These are phyloP conservation scores for Scaptomyza hsui DNA, from an alignment of 1,140 invertebrate genomes.

Conservation along the genomic window DNA sequence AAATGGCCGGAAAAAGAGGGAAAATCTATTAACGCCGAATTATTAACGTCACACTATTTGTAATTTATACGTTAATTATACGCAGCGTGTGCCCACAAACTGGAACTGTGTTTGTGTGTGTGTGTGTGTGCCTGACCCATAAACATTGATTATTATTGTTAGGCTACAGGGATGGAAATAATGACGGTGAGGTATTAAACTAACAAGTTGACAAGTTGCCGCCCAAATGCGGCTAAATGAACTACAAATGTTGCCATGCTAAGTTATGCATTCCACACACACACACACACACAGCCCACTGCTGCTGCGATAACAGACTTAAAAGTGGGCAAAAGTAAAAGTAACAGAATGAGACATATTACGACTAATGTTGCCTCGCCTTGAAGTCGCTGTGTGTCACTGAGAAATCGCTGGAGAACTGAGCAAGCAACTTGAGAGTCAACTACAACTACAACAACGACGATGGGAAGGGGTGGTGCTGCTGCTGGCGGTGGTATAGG, in stretches of 20 bases:
- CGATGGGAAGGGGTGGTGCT: background rate
- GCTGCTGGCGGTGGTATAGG: constrained; percentile 3
- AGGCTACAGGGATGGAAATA: background rate
- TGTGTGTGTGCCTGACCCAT: constrained; percentile 14
- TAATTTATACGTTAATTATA: constrained; percentile 81
- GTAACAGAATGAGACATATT: constrained; percentile 77
- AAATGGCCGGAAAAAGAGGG: constrained; percentile 67
- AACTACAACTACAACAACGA: constrained; percentile 36
- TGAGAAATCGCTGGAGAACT: constrained; percentile 52
- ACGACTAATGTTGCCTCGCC: constrained; percentile 68
- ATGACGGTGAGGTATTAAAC: background rate
- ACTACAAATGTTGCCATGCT: constrained; percentile 31
- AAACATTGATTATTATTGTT: constrained; percentile 52
- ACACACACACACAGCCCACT: background rate
- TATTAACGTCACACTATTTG: constrained; percentile 80
- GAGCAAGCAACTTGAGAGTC: constrained; percentile 73
- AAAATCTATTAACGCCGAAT: constrained; percentile 82
- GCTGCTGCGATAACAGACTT: constrained; percentile 46
- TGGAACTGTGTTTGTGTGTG: constrained; percentile 1
- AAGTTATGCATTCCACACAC: constrained; percentile 55
- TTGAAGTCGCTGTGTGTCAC: constrained; percentile 45
- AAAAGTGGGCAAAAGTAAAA: constrained; percentile 62
- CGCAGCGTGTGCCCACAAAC: constrained; percentile 27
- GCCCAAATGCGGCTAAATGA: constrained; percentile 32
- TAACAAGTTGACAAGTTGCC: constrained; percentile 11